phyloP scores from a whole-genome alignment of 2,113 vertebrate genomes.

The Oxyruncus cristatus region DNA sequence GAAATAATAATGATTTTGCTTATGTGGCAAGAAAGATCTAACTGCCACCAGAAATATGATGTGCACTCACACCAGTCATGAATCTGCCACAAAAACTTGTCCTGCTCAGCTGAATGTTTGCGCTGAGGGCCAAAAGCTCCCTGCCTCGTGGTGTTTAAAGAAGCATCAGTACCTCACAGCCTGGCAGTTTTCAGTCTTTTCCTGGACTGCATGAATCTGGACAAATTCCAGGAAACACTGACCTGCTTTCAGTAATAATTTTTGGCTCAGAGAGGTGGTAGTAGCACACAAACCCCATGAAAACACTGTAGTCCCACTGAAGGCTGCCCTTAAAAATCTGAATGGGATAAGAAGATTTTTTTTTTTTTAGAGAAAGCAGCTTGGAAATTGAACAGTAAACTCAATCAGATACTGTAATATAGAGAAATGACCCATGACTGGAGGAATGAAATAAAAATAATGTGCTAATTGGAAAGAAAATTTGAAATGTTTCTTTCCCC shows the following conservation, averaged over 20 bases:
- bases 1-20: slow-evolving; percentile 21
- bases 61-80: background rate
- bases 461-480: background rate
- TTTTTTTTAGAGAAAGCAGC: background rate
- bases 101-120: background rate
- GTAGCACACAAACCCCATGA: background rate
- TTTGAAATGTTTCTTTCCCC: background rate
- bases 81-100: background rate
- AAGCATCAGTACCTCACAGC: background rate
- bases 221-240: background rate
- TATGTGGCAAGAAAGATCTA: background rate
- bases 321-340: background rate
- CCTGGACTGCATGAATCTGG: background rate
- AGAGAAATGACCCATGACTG: background rate
- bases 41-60: background rate
- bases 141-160: background rate
- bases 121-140: background rate
- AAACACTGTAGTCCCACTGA: background rate
- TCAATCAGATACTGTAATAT: background rate
- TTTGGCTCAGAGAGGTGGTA: background rate
- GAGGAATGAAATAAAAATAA: background rate
- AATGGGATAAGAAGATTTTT: background rate
- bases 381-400: background rate
- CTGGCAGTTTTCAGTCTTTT: background rate
- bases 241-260: background rate